phyloP scores from a whole-genome alignment of 23 tunicate genomes.

The Clavelina lepadiformis region DNA sequence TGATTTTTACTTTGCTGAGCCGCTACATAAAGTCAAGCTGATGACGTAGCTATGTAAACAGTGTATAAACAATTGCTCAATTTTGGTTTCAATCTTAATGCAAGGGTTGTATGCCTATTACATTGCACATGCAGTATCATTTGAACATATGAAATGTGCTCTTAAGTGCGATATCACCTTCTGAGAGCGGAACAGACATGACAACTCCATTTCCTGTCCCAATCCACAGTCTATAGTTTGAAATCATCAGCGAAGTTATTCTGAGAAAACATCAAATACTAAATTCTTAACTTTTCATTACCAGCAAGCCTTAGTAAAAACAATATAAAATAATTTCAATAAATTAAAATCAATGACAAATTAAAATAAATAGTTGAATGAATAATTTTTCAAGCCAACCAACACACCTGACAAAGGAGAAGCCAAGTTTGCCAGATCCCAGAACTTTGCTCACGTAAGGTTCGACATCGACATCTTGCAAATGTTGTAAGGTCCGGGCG shows the following conservation, averaged over 20 bases:
- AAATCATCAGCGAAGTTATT: constrained; percentile 59
- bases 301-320: no score
- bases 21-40: no score
- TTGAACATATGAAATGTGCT: no score
- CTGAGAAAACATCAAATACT: constrained; percentile 31
- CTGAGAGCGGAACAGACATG: constrained; percentile 78
- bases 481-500: constrained; percentile 64
- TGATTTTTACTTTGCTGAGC: no score
- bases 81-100: no score
- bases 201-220: constrained; percentile 96
- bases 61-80: no score
- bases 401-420: constrained; percentile 82
- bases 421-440: constrained; percentile 80
- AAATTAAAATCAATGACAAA: background rate
- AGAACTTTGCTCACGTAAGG: constrained; percentile 90
- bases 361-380: background rate
- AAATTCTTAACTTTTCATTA: no score
- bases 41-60: no score
- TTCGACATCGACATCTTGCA: constrained; percentile 87
- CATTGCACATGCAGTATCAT: no score
- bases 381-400: background rate
- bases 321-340: no score
- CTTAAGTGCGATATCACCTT: constrained; percentile 44
- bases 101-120: no score
- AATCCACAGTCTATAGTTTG: constrained; percentile 74